Evolutionary conservation across 2,888 invertebrate genomes (phyloP), one percentile per base, ranked within the genome.

Genomic region (Apoda limacodes): DNA sequence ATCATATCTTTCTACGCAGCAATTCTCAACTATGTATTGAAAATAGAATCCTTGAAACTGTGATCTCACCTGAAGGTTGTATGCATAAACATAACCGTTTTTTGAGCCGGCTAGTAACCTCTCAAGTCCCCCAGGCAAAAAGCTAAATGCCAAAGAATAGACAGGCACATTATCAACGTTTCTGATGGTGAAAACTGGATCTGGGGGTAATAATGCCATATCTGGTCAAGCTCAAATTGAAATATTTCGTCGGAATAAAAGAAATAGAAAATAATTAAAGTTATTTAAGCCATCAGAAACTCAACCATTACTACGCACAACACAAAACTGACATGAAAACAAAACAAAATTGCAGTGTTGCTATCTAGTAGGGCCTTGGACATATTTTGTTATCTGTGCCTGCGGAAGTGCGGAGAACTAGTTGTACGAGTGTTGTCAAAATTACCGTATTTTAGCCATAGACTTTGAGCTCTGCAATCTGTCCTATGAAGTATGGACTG

Each of bases 161-260:
- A 92, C 84, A 37, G 87, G 84, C 33, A 85, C 86, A 83, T 89
- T 89, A 46, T 88, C 87, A 23, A 82, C 72, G 40, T 86, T 85
- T 50, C 88, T 85, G 45, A 92, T 83, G 32, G 86, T 83, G 64
- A 86, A 92, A 50, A 88, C 84, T 35, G 92, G 91, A 71, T 91
- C 91, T 30, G 90, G 89, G 42, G 90, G 89, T 71, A 88, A 72
- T 51, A 89, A 83, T 58, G 89, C 88, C 89, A 88, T 89, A 46
- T 59, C 55, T 60, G 71, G 69, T 72, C 72, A 76, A 78, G 71
- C 75, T 70, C 61, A 49, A 74, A 76, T 67, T 66, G 56, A 75
- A 76, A 74, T 62, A 60, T 63, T 52, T 54, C 54, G 55, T 57
- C 50, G 60, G 56, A 68, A 66, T 63, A 59, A 55, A 55, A 69